phyloP scores from a whole-genome alignment of 2,888 invertebrate genomes.

The Eristalis arbustorum region DNA sequence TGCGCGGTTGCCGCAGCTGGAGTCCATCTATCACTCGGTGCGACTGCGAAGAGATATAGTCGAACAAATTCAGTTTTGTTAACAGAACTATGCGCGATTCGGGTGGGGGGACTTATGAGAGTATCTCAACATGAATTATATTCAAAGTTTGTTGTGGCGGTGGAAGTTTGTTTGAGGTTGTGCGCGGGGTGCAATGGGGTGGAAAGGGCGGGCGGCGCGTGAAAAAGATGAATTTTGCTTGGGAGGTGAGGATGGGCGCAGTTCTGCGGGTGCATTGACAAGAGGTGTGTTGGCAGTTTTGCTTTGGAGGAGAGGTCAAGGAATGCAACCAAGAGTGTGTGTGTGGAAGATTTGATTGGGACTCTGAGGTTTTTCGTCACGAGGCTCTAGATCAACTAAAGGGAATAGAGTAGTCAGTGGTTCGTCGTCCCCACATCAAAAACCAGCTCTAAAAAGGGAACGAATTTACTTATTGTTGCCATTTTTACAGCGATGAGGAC shows the following conservation, averaged over 20 bases:
- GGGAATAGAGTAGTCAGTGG: too few species aligned
- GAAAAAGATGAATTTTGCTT: not conserved
- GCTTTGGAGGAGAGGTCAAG: too few species aligned
- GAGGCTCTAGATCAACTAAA: too few species aligned
- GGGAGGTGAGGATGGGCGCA: constrained; percentile 36
- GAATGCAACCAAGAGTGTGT: too few species aligned
- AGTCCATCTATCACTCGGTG: constrained; percentile 65
- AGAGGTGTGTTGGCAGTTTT: constrained; percentile 6
- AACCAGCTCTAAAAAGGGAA: too few species aligned
- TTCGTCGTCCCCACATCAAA: too few species aligned
- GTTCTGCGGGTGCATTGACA: constrained; percentile 41
- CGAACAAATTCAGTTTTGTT: constrained; percentile 70
- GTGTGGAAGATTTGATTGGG: too few species aligned
- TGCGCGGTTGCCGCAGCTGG: constrained; percentile 33
- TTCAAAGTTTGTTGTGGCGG: constrained; percentile 60
- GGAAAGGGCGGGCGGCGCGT: not conserved
- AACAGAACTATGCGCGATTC: constrained; percentile 64
- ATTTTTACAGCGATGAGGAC: too few species aligned
- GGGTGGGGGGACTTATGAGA: constrained; percentile 49
- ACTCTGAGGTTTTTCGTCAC: too few species aligned
- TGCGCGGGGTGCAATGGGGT: not conserved
- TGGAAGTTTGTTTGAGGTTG: constrained; percentile 28
- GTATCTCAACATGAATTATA: constrained; percentile 70
- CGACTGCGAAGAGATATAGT: constrained; percentile 43
- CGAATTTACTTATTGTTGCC: too few species aligned